Evolutionary conservation across 2,888 invertebrate species (phyloP), one percentile per base, ranked within the genome.

Genomic region (Chromoteleia sp.): DNA sequence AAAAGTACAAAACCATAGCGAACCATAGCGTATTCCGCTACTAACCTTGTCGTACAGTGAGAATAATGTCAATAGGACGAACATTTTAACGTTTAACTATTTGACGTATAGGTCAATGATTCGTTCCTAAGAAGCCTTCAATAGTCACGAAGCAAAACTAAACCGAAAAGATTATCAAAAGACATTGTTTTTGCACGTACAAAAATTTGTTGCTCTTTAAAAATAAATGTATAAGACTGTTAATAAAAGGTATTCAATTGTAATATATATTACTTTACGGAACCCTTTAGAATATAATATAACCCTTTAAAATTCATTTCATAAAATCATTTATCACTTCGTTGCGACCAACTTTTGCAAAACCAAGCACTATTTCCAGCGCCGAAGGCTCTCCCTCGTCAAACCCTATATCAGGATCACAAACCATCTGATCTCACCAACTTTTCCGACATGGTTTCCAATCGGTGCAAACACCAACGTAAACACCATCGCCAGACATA

Each of bases 61-160:
- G 33, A 65, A 65, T 21, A 36, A 33, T 30, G 63, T 36, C 63
- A 65, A 65, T 48, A 21, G 63, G 36, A 19, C 50, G 63, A 50
- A 36, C 15, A 65, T 65, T 65, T 45, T 65, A 65, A 65, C 50
- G 48, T 50, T 36, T 45, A 65, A 65, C 39, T 50, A 36, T 21
- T 21, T 25, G 63, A 39, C 30, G 25, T 36, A 19, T 61, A 15
- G 30, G 45, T 48, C 25, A 45, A 43, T 29, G 7, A 14, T 52
- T 10, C 29, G 7, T 25, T 2, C 5, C 25, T 5, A 5, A 25
- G 25, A 5, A n/a, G n/a, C n/a, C n/a, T n/a, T n/a, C n/a, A n/a
- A n/a, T n/a, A n/a, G n/a, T n/a, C n/a, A n/a, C n/a, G n/a, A n/a
- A n/a, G n/a, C n/a, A n/a, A n/a, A n/a, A n/a, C n/a, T n/a, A n/a